Conservation (phyloP, 92 coral and sea anemone species). For the Umimayanthus chanpuru region DNA sequence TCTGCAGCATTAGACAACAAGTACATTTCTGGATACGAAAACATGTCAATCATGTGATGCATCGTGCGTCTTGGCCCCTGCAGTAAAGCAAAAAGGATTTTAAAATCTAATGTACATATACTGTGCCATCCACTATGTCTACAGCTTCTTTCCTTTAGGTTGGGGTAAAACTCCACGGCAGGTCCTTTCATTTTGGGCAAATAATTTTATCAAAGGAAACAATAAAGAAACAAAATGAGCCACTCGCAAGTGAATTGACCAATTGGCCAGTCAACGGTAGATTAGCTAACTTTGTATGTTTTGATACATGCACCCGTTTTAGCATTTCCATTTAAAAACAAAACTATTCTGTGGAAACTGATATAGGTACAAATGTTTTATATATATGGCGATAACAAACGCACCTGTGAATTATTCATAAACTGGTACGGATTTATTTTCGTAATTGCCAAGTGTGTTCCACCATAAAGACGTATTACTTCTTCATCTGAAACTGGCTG, state of each 20-base stretch:
- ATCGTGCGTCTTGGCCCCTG: slow-evolving; percentile 83
- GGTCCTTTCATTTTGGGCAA: too few species aligned
- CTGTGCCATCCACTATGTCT: neutral
- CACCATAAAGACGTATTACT: slow-evolving; percentile 83
- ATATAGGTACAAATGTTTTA: too few species aligned
- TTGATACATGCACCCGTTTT: too few species aligned
- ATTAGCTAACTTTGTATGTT: too few species aligned
- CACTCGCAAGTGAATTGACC: too few species aligned
- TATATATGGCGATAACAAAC: neutral
- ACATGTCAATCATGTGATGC: slow-evolving; percentile 98
- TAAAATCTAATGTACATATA: neutral
- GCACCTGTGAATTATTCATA: slow-evolving; percentile 54
- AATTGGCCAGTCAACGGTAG: too few species aligned
- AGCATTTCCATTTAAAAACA: too few species aligned
- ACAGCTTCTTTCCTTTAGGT: too few species aligned
- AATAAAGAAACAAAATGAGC: too few species aligned
- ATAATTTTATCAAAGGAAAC: too few species aligned
- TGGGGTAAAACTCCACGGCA: too few species aligned
- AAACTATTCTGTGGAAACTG: too few species aligned
- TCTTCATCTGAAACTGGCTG: slow-evolving; percentile 90
- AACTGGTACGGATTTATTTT: slow-evolving; percentile 81
- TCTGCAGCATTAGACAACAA: slow-evolving; percentile 88
- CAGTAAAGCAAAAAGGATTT: neutral
- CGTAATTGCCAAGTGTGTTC: slow-evolving; percentile 85
- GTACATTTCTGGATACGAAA: slow-evolving; percentile 97